Percentiles rank a stretch among this genome's conserved stretches.
These are phyloP conservation scores for Penelope pileata DNA, from an alignment of 2,113 vertebrate genomes.

Conservation along the genomic window DNA sequence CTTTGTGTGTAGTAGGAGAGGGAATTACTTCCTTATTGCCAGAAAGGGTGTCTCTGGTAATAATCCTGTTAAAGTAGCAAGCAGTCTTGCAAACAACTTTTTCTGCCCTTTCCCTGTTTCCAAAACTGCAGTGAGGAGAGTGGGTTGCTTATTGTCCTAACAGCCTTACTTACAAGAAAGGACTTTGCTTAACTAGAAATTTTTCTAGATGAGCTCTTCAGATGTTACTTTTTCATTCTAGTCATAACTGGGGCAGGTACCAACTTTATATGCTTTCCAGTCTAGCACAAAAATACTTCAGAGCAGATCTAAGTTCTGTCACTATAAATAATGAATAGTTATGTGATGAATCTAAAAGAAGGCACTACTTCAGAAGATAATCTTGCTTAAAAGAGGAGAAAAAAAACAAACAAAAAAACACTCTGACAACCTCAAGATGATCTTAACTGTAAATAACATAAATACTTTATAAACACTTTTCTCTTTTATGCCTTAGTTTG, in stretches of 20 bases:
- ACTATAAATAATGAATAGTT: slow-evolving; percentile 44
- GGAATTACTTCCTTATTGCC: background rate
- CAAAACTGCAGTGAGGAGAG: background rate
- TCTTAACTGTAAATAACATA: slow-evolving; percentile 46
- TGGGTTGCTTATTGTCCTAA: background rate
- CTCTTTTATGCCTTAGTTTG: background rate
- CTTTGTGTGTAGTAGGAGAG: background rate
- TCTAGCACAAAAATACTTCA: background rate
- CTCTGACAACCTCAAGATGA: slow-evolving; percentile 10
- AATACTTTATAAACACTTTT: slow-evolving; percentile 46
- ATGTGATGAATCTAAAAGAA: background rate
- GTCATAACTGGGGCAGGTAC: background rate
- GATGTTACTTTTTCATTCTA: background rate
- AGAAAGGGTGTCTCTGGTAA: background rate
- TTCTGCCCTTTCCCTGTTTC: background rate
- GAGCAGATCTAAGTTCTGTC: background rate
- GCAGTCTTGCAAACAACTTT: background rate
- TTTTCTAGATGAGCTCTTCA: background rate
- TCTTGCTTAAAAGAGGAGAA: background rate
- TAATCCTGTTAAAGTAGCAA: background rate
- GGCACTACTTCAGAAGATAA: background rate
- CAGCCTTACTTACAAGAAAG: background rate
- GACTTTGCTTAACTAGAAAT: background rate
- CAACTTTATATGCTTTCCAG: background rate
- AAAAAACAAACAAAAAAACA: fast-evolving